Conservation (phyloP, 2,888 invertebrate genomes). For the Mimachlamys varia region DNA sequence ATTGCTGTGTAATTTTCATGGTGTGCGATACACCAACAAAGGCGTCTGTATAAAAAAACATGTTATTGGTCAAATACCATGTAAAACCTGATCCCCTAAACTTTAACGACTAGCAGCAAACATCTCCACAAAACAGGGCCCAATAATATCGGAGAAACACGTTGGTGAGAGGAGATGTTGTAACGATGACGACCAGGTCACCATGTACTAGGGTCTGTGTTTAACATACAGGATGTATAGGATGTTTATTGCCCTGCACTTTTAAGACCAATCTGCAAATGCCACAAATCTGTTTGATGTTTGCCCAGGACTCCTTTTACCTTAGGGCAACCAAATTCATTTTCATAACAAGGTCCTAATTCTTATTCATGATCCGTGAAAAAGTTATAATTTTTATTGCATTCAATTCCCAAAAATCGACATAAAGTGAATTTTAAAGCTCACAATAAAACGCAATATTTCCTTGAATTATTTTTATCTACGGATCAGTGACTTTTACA, state of each 20-base stretch:
- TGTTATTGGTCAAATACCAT: background rate
- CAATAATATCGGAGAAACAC: background rate
- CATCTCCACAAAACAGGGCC: background rate
- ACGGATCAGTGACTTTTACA: background rate
- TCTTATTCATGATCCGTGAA: background rate
- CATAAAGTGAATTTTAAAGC: background rate
- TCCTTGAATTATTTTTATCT: background rate
- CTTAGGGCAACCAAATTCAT: background rate
- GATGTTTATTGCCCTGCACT: background rate
- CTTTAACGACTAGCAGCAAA: background rate
- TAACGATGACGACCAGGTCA: background rate
- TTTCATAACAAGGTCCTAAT: background rate
- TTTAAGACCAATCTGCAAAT: background rate
- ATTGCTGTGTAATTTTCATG: background rate
- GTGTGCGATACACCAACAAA: background rate
- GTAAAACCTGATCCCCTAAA: background rate
- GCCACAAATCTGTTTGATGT: background rate
- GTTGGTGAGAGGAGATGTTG: background rate
- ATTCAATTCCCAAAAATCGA: background rate
- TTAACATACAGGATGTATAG: background rate
- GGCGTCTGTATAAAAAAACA: background rate
- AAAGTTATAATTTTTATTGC: background rate
- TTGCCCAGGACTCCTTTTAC: background rate
- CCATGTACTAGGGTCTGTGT: no score
- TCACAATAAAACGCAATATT: background rate